Evolutionary conservation across 2,888 invertebrate genomes (phyloP).

Genomic region (Napeogenes inachia): DNA sequence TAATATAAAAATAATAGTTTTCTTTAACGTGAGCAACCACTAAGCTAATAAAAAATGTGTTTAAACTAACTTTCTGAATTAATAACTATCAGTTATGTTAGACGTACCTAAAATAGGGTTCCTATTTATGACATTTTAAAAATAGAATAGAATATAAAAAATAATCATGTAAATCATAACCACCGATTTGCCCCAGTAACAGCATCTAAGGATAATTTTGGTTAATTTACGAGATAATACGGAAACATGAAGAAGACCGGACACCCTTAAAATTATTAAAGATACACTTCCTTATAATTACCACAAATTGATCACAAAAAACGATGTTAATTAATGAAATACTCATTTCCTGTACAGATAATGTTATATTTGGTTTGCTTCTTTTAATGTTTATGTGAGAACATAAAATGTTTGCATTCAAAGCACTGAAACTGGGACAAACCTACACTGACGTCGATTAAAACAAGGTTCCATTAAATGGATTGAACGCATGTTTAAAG

Average conservation of each 20-base stretch:
- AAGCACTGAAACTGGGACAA: slow-evolving; percentile 40
- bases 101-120: too few species aligned
- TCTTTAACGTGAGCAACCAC: too few species aligned
- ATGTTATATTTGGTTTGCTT: slow-evolving; percentile 42
- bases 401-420: slow-evolving; percentile 59
- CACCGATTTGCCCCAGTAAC: too few species aligned
- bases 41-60: too few species aligned
- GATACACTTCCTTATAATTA: slow-evolving; percentile 20
- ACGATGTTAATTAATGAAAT: slow-evolving; percentile 45
- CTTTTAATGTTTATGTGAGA: slow-evolving; percentile 57
- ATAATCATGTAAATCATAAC: too few species aligned
- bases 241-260: slow-evolving; percentile 10
- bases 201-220: neutral
- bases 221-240: slow-evolving; percentile 1
- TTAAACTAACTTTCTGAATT: too few species aligned
- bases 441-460: slow-evolving; percentile 35
- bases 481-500: slow-evolving; percentile 35
- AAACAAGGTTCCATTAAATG: slow-evolving; percentile 47
- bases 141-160: too few species aligned
- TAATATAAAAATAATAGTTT: too few species aligned
- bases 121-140: too few species aligned
- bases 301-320: slow-evolving; percentile 16
- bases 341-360: slow-evolving; percentile 50
- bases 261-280: slow-evolving; percentile 13
- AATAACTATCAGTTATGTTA: too few species aligned